Evolutionary conservation across 2,888 invertebrate species (phyloP), one percentile per base, ranked within the genome.

Genomic region (Agriotes lineatus): DNA sequence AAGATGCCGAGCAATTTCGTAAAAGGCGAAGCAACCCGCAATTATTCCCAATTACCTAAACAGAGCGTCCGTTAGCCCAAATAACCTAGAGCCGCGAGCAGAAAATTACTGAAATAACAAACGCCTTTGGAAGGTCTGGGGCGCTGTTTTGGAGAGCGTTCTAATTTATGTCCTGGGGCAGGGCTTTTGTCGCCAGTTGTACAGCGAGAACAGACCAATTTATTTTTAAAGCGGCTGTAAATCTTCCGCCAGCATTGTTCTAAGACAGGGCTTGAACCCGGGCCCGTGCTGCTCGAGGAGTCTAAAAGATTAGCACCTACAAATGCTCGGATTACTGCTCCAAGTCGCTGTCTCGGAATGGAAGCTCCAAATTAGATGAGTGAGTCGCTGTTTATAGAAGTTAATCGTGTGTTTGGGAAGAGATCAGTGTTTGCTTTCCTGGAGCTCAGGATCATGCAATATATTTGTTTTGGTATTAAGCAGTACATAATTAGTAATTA

Each of bases 141-240:
- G 22, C 16, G 30, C 35, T 35, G 10, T 54, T 54, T 37, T 33
- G 61, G 71, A 67, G 37, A 63, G 65, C 45, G 45, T 76, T 76
- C 78, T 78, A 79, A 81, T 81, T 80, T 78, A 80, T 79, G 75
- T 77, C 79, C 73, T 57, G 69, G 70, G 78, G 79, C 77, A 71
- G 74, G 67, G 74, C 78, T 78, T 79, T 80, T 80, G 81, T 80
- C 81, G 81, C 76, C 80, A 80, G 79, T 80, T 79, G 79, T 77
- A 75, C 69, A 78, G 78, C 80, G 79, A 75, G 74, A 75, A 73
- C 75, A 74, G 74, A 75, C 79, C 79, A 80, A 80, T 80, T 80
- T 79, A 78, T 77, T 80, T 81, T 80, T 79, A 80, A 81, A 78
- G 72, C 78, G 72, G 77, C 75, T 75, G 79, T 80, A 81, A 80